Percentiles rank a stretch among this genome's conserved stretches.
phyloP scores from a whole-genome alignment of 2,113 vertebrate species.

The Oplegnathus fasciatus region DNA sequence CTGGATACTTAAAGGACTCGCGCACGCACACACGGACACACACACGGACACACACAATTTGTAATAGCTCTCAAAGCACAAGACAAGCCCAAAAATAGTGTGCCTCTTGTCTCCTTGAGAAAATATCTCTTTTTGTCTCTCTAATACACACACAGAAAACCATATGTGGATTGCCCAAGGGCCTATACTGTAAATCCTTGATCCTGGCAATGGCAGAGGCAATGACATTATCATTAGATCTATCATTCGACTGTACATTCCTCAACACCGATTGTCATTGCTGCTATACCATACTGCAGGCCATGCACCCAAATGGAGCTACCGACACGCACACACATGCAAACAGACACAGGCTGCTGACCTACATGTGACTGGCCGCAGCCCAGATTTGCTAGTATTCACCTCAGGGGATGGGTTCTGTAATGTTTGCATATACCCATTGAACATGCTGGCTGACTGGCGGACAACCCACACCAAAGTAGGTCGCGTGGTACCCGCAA shows the following conservation, averaged over 20 bases:
- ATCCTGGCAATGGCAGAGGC: constrained; percentile 52
- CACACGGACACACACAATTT: constrained; percentile 23
- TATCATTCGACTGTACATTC: constrained; percentile 47
- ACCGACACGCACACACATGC: constrained; percentile 53
- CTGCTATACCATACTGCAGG: constrained; percentile 53
- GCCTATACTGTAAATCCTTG: constrained; percentile 34
- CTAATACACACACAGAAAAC: not conserved
- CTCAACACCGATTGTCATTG: constrained; percentile 57
- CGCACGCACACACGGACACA: not conserved
- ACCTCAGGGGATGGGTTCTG: constrained; percentile 74
- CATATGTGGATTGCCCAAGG: constrained; percentile 13
- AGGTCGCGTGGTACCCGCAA: constrained; percentile 71
- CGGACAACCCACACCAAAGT: constrained; percentile 65
- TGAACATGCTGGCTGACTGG: constrained; percentile 56
- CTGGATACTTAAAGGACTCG: constrained; percentile 38
- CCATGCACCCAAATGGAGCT: constrained; percentile 67
- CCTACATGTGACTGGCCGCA: constrained; percentile 83
- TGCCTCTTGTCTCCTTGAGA: constrained; percentile 48
- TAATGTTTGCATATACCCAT: constrained; percentile 66
- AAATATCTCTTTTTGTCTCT: constrained; percentile 6
- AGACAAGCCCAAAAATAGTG: constrained; percentile 48
- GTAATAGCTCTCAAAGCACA: constrained; percentile 45
- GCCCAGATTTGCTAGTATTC: constrained; percentile 76
- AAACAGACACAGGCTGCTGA: constrained; percentile 75
- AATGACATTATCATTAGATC: constrained; percentile 66